These are phyloP conservation scores for Clinocottus analis DNA, from an alignment of 2,113 vertebrate species.

Conservation along the genomic window DNA sequence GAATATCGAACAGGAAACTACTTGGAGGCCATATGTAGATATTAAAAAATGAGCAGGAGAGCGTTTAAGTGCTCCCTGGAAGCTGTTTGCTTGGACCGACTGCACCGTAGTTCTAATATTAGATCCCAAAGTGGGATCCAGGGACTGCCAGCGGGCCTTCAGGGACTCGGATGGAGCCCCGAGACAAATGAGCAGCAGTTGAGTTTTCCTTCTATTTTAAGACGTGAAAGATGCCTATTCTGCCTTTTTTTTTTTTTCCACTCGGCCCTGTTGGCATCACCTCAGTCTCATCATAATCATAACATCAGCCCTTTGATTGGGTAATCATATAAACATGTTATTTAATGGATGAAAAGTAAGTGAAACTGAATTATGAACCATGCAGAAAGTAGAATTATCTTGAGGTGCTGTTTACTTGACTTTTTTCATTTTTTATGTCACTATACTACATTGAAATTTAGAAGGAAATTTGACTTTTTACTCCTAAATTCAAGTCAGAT, in stretches of 20 bases:
- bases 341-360: neutral
- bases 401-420: neutral
- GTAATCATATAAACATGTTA: neutral
- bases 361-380: neutral
- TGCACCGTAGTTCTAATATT: constrained; percentile 43
- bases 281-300: neutral
- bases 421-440: neutral
- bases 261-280: neutral
- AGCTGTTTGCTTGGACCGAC: constrained; percentile 60
- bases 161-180: constrained; percentile 48
- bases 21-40: constrained; percentile 31
- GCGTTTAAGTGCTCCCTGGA: constrained; percentile 41
- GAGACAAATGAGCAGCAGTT: constrained; percentile 56
- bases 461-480: neutral
- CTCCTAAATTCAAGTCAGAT: neutral
- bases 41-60: constrained; percentile 48
- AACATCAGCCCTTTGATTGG: neutral
- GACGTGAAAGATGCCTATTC: constrained; percentile 14
- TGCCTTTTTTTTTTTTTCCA: neutral
- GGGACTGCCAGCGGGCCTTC: constrained; percentile 37
- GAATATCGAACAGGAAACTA: constrained; percentile 43
- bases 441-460: neutral
- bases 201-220: constrained; percentile 46
- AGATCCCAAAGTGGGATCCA: constrained; percentile 57
- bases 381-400: neutral